Percentiles rank a stretch among this genome's conserved stretches.
Conservation (phyloP, 2,113 vertebrate genomes). For the Rallus limicola region DNA sequence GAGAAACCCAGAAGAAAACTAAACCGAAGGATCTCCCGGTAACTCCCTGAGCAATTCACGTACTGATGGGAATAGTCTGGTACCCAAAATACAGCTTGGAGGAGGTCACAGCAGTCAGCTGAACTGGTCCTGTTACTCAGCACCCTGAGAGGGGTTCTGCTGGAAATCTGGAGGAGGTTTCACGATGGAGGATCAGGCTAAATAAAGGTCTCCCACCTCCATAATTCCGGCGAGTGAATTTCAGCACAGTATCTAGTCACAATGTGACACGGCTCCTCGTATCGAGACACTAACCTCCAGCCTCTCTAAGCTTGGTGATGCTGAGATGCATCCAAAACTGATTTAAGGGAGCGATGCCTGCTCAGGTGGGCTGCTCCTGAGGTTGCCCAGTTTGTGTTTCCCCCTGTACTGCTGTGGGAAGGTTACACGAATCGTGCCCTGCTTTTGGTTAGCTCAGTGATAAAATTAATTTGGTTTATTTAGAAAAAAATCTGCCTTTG, state of each 20-base stretch:
- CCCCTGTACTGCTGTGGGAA: background rate
- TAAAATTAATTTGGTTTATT: background rate
- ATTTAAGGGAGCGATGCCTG: background rate
- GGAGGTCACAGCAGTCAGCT: background rate
- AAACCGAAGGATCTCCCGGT: background rate
- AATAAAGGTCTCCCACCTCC: slow-evolving; percentile 67
- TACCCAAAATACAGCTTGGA: background rate
- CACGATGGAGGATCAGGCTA: slow-evolving; percentile 51
- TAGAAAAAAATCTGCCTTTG: background rate
- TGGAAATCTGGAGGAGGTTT: slow-evolving; percentile 59
- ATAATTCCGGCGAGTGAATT: slow-evolving; percentile 38
- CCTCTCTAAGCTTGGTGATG: background rate
- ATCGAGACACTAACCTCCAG: background rate
- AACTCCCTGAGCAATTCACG: slow-evolving; percentile 5
- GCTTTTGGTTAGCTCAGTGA: background rate
- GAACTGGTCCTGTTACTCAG: slow-evolving; percentile 51
- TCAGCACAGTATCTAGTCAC: slow-evolving; percentile 57
- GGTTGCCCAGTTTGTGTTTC: background rate
- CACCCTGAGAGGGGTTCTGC: background rate
- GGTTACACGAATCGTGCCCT: background rate
- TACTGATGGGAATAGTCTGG: background rate
- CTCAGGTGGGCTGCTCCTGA: background rate
- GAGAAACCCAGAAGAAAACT: background rate
- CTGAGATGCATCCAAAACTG: background rate
- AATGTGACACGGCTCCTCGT: slow-evolving; percentile 18